Percentiles rank a stretch among this genome's conserved stretches.
Evolutionary conservation across 1,140 invertebrate species (phyloP).

Genomic region (Drosophila kikkawai): DNA sequence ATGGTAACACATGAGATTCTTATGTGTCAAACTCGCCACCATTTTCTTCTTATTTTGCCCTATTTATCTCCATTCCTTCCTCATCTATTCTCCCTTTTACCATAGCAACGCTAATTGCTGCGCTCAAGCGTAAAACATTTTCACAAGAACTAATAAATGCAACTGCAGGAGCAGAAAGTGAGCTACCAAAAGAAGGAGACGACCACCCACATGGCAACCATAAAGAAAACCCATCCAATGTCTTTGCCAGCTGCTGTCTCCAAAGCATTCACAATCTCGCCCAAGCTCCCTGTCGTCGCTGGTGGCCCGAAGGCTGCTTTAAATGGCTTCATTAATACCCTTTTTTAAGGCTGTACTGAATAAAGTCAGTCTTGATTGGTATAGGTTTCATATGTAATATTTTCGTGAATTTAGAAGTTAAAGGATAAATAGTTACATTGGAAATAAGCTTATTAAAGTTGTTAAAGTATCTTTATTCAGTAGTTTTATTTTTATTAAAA

Average conservation of each 20-base stretch:
- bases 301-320: slow-evolving; percentile 44
- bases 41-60: slow-evolving; percentile 4
- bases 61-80: not conserved
- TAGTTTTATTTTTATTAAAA: not conserved
- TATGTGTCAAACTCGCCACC: not conserved
- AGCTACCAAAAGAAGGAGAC: no score
- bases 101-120: slow-evolving; percentile 50
- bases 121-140: slow-evolving; percentile 52
- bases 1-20: not conserved
- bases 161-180: slow-evolving; percentile 33
- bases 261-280: slow-evolving; percentile 26
- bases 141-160: slow-evolving; percentile 63
- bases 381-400: not conserved
- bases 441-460: not conserved
- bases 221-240: slow-evolving; percentile 35
- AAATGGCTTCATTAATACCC: slow-evolving; percentile 50
- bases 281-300: slow-evolving; percentile 10
- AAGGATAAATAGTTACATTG: not conserved
- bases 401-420: accelerated
- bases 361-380: not conserved
- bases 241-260: slow-evolving; percentile 36
- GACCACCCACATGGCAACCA: slow-evolving; percentile 47
- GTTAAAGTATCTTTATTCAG: not conserved
- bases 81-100: not conserved
- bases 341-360: not conserved